Conservation (phyloP, 2,113 vertebrate genomes). For the Dicaeum eximium region DNA sequence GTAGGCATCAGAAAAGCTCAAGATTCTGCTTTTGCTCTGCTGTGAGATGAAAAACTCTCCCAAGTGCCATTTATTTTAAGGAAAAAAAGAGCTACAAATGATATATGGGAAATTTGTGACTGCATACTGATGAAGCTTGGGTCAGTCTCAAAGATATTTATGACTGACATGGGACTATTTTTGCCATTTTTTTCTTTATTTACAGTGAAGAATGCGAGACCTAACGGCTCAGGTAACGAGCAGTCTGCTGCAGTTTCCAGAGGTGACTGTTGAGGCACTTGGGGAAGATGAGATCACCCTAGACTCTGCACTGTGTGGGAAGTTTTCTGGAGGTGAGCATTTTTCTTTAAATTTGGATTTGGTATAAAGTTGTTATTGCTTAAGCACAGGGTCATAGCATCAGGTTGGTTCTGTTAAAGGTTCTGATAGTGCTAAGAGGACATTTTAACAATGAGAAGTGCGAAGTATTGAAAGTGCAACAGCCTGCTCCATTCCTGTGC, state of each 20-base stretch:
- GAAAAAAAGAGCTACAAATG: background rate
- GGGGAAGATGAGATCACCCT: slow-evolving; percentile 85
- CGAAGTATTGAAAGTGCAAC: background rate
- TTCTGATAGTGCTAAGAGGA: background rate
- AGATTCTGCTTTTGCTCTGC: background rate
- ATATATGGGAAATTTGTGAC: background rate
- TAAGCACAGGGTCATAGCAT: background rate
- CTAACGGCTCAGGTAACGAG: slow-evolving; percentile 89
- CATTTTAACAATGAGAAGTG: background rate
- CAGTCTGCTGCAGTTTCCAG: slow-evolving; percentile 87
- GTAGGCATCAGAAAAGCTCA: background rate
- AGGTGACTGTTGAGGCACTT: slow-evolving; percentile 86
- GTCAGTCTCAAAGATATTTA: background rate
- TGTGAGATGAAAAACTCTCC: background rate
- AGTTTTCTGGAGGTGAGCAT: slow-evolving; percentile 83
- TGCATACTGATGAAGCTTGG: background rate
- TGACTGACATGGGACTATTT: background rate
- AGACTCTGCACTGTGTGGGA: slow-evolving; percentile 84
- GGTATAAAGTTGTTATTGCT: fast-evolving
- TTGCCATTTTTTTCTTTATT: background rate
- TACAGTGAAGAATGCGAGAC: slow-evolving; percentile 85
- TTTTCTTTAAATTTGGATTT: background rate
- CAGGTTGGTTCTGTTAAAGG: background rate
- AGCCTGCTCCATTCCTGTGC: background rate
- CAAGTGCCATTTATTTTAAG: background rate